Conservation (phyloP, 2,888 invertebrate genomes). For the Tortrix viridana region DNA sequence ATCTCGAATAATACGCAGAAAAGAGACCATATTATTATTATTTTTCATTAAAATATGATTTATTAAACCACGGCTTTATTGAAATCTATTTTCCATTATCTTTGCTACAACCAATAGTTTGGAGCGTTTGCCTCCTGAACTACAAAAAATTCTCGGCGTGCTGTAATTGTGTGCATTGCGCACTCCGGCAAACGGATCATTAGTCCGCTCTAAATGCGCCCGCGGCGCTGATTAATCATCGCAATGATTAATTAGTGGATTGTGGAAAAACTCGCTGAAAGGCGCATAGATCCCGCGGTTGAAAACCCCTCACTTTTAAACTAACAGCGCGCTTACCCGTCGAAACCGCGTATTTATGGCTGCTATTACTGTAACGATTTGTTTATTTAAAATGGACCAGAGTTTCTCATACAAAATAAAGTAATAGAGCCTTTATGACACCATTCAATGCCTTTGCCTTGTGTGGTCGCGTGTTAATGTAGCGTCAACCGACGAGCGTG, state of each 20-base stretch:
- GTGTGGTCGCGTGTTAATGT: too few relatives aligned
- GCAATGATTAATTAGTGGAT: slow-evolving; percentile 64
- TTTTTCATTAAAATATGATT: too few relatives aligned
- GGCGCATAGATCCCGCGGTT: slow-evolving; percentile 56
- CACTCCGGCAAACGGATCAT: slow-evolving; percentile 73
- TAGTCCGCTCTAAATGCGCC: slow-evolving; percentile 70
- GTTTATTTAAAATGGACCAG: neutral
- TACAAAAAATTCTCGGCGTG: neutral
- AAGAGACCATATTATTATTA: too few relatives aligned
- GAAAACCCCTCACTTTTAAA: slow-evolving; percentile 46
- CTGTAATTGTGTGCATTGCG: slow-evolving; percentile 34
- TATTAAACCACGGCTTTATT: too few relatives aligned
- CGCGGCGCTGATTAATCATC: slow-evolving; percentile 77
- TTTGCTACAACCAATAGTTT: too few relatives aligned
- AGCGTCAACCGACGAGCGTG: too few relatives aligned
- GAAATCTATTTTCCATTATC: too few relatives aligned
- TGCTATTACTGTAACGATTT: neutral
- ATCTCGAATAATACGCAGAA: too few relatives aligned
- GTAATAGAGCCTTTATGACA: too few relatives aligned
- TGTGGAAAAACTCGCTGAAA: slow-evolving; percentile 50
- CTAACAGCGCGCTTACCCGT: slow-evolving; percentile 8
- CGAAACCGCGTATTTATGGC: neutral
- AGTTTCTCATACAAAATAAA: neutral
- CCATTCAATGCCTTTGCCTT: too few relatives aligned
- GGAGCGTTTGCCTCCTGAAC: too few relatives aligned